phyloP scores from a whole-genome alignment of 2,113 vertebrate species.

The Paramormyrops kingsleyae region DNA sequence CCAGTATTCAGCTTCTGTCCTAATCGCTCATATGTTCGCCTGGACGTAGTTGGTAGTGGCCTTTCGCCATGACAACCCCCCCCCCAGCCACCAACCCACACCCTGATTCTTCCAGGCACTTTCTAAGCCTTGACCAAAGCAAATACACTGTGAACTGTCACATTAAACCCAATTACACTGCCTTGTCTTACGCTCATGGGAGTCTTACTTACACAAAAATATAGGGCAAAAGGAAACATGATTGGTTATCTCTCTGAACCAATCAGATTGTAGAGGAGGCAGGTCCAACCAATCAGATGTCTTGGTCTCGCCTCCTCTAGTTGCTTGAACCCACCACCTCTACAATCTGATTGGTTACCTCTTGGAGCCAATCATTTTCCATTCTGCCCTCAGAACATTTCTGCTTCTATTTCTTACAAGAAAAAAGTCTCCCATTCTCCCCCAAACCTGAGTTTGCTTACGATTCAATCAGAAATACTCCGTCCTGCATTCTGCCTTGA shows the following conservation, averaged over 20 bases:
- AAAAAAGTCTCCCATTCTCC: not conserved
- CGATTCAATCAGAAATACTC: not conserved
- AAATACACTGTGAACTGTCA: not conserved
- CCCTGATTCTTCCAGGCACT: not conserved
- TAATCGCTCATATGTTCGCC: slow-evolving; percentile 5
- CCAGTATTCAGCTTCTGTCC: not conserved
- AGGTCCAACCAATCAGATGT: not conserved
- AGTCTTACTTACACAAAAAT: not conserved
- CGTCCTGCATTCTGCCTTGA: not conserved
- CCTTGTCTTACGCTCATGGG: not conserved
- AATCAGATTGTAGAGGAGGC: not conserved
- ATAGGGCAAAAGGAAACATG: not conserved
- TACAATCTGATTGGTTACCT: not conserved
- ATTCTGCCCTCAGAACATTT: not conserved
- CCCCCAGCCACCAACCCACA: not conserved
- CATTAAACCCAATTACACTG: slow-evolving; percentile 8
- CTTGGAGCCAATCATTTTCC: not conserved
- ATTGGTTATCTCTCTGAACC: not conserved
- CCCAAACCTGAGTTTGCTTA: not conserved
- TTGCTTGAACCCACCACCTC: not conserved
- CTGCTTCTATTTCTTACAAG: slow-evolving; percentile 8
- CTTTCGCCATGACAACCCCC: not conserved
- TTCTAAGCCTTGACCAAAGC: slow-evolving; percentile 6
- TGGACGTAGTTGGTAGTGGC: not conserved
- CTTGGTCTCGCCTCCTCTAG: too few relatives aligned